Evolutionary conservation across 2,888 invertebrate genomes (phyloP).

Genomic region (Aplocera efformata): DNA sequence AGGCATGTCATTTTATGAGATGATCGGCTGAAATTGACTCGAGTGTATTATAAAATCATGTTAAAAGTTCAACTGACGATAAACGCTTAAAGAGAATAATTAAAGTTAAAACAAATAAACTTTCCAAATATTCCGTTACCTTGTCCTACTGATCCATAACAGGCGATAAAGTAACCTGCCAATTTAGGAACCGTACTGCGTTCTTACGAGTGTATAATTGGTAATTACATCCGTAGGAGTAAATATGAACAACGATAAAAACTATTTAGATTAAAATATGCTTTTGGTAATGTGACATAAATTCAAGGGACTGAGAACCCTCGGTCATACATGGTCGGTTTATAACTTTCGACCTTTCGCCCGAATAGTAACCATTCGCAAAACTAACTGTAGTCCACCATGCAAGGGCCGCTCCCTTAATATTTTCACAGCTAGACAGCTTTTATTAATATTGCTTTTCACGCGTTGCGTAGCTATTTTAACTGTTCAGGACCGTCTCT

Average conservation of each 20-base stretch:
- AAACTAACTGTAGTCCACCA: constrained; percentile 39
- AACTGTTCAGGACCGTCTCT: constrained; percentile 31
- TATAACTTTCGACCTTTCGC: constrained; percentile 50
- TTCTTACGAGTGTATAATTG: too few relatives aligned
- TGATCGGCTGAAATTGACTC: too few relatives aligned
- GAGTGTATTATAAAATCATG: too few relatives aligned
- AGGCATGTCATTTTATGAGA: too few relatives aligned
- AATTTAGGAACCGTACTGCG: constrained; percentile 22
- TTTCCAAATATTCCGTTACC: constrained; percentile 27
- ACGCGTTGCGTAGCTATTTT: constrained; percentile 26
- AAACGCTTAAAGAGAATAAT: constrained; percentile 12
- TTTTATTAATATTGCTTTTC: constrained; percentile 32
- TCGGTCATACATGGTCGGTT: constrained; percentile 40
- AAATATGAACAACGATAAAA: constrained; percentile 7
- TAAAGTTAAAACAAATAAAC: constrained; percentile 16
- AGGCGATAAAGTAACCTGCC: constrained; percentile 14
- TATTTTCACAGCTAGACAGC: constrained; percentile 31
- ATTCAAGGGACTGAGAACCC: too few relatives aligned
- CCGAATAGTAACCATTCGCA: constrained; percentile 48
- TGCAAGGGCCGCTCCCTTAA: constrained; percentile 33
- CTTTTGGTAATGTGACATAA: too few relatives aligned
- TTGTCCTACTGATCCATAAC: constrained; percentile 20
- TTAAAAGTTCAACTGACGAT: neutral
- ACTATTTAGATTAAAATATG: too few relatives aligned
- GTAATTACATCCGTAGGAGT: constrained; percentile 12